phyloP scores from a whole-genome alignment of 35 echinoderm and acorn worm genomes.

The Apostichopus parvimensis region DNA sequence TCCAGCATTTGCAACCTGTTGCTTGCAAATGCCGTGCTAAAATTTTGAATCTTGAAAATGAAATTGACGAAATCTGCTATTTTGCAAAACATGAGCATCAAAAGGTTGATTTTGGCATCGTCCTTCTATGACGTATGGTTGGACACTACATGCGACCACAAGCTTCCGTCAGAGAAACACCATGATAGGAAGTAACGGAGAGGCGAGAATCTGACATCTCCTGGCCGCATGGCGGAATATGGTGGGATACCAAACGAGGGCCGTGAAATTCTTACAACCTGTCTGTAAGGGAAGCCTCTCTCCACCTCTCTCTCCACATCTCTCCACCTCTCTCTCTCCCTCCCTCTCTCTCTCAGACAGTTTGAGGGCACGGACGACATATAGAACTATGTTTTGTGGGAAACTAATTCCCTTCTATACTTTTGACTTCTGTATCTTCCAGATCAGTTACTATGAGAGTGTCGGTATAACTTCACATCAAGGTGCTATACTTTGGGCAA shows the following conservation, averaged over 20 bases:
- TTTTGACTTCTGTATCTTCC: not conserved
- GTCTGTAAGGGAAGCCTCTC: not conserved
- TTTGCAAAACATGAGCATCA: not conserved
- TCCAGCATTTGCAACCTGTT: too few species aligned
- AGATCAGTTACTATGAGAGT: slow-evolving; percentile 37
- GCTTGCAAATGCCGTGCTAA: too few species aligned
- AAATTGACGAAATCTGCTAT: too few species aligned
- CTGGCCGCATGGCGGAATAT: not conserved
- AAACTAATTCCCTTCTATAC: not conserved
- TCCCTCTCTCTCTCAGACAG: not conserved
- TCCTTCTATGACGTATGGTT: not conserved
- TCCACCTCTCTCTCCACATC: too few species aligned
- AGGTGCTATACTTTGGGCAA: not conserved
- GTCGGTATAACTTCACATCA: not conserved
- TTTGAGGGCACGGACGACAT: not conserved
- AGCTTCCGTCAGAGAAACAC: too few species aligned
- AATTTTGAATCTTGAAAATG: too few species aligned
- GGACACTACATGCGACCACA: not conserved
- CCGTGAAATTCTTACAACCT: not conserved
- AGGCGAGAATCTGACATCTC: too few species aligned
- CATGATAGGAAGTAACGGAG: too few species aligned
- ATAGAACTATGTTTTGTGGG: not conserved
- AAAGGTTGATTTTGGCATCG: not conserved
- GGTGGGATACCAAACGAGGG: not conserved
- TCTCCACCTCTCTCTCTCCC: too few species aligned